Evolutionary conservation across 1,140 invertebrate genomes (phyloP).

Genomic region (Orussus abietinus): DNA sequence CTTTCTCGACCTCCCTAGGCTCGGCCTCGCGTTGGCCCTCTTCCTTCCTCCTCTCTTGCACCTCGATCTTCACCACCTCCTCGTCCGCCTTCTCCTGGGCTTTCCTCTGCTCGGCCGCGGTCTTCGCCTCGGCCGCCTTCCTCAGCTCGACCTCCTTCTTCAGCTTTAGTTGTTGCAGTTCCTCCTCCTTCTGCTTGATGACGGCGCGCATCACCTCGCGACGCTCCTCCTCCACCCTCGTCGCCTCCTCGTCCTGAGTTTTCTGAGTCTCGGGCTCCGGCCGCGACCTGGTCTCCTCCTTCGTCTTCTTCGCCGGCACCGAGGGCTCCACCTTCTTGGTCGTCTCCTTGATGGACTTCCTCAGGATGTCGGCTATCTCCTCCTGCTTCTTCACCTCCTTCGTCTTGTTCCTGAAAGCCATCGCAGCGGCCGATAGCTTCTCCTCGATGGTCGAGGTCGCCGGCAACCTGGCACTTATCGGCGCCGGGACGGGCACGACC

Average conservation of each 20-base stretch:
- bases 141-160: slow-evolving; percentile 31
- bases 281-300: slow-evolving; percentile 3
- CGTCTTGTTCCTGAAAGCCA: slow-evolving; percentile 31
- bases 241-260: slow-evolving; percentile 26
- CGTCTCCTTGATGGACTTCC: slow-evolving; percentile 14
- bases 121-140: slow-evolving; percentile 26
- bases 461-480: slow-evolving; percentile 44
- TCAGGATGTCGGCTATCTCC: slow-evolving; percentile 5
- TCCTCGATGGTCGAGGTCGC: slow-evolving; percentile 50
- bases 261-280: slow-evolving; percentile 10
- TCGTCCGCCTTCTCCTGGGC: slow-evolving; percentile 29
- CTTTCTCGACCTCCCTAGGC: slow-evolving; percentile 33
- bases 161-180: slow-evolving; percentile 28
- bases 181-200: slow-evolving; percentile 33
- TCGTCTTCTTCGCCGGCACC: slow-evolving; percentile 16
- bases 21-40: slow-evolving; percentile 27
- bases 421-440: slow-evolving; percentile 44
- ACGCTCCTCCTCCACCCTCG: slow-evolving; percentile 23
- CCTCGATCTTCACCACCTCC: slow-evolving; percentile 21
- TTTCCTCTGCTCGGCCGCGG: slow-evolving; percentile 23
- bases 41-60: slow-evolving; percentile 21
- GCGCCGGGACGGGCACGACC: slow-evolving; percentile 33
- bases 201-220: slow-evolving; percentile 23
- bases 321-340: slow-evolving; percentile 5
- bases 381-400: slow-evolving; percentile 20